phyloP scores from a whole-genome alignment of 30 jellyfish, hydroid and myxozoan genomes.

The Catostylus mosaicus region DNA sequence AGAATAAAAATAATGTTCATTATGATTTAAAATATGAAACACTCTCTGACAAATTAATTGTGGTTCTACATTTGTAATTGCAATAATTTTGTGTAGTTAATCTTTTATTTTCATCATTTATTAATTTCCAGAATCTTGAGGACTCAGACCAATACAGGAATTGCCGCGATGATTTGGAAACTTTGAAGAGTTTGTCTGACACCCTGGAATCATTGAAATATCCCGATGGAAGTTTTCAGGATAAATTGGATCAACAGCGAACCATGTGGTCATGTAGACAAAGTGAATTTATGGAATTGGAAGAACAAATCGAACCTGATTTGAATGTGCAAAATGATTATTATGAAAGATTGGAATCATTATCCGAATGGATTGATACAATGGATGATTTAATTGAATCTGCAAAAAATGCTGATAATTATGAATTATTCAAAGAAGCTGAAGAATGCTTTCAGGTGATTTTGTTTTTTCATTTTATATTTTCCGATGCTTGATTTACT shows the following conservation, averaged over 20 bases:
- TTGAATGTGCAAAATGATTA: conserved; percentile 79
- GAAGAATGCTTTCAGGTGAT: conserved; percentile 85
- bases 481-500: too few relatives aligned
- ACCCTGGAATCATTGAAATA: conserved; percentile 51
- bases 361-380: conserved; percentile 88
- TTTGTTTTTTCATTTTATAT: not conserved
- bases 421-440: conserved; percentile 75
- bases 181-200: conserved; percentile 50
- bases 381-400: conserved; percentile 82
- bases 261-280: conserved; percentile 67
- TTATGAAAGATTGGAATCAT: conserved; percentile 81
- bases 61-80: too few relatives aligned
- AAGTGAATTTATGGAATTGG: conserved; percentile 61
- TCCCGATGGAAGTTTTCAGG: conserved; percentile 66
- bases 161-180: conserved; percentile 37
- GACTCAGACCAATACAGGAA: conserved; percentile 28
- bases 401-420: conserved; percentile 66
- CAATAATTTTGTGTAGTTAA: too few relatives aligned
- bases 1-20: too few relatives aligned
- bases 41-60: too few relatives aligned
- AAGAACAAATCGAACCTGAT: conserved; percentile 80
- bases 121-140: conserved; percentile 40
- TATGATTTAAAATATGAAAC: too few relatives aligned
- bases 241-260: conserved; percentile 38
- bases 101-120: too few relatives aligned